Evolutionary conservation across 2,113 vertebrate genomes (phyloP), one percentile per base, ranked within the genome.

Genomic region (Prunella himalayana): DNA sequence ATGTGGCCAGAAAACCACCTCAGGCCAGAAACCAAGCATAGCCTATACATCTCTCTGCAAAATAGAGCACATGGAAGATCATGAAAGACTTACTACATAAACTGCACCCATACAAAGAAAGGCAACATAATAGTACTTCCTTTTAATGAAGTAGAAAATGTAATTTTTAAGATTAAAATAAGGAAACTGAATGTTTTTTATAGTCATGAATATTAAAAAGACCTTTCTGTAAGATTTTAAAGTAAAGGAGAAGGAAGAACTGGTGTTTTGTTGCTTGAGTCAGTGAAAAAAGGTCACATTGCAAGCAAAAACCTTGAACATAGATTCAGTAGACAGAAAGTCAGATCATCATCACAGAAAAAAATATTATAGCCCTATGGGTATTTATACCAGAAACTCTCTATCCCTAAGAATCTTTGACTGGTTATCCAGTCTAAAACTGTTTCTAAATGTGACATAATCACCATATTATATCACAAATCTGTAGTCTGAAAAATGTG

Each of bases 1-100:
- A 89, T 37, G 60, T 75, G 70, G 77, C 90, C 91, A 87, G 84
- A 94, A 86, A 73, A 78, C 10, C 23, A 88, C 89, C 72, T 93
- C 75, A 64, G 82, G 81, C 44, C 65, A 94, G 73, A 90, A 90
- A 64, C 19, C 17, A 60, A 49, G 59, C 53, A 82, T 6, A 82
- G 57, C 28, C 78, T 80, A 69, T 15, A 56, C 31, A 57, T 72
- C 35, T 76, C 15, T 49, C 28, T 86, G 63, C 28, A 91, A 91
- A 91, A 23, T 20, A 51, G 15, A 85, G 41, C 37, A 75, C 44
- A 69, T 0, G 60, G 27, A n/a, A 57, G 33, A 56, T 53, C 30
- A 41, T 16, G 17, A 78, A 88, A 82, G 14, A 42, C 28, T 78
- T 66, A 39, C 30, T 65, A 53, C 15, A 61, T 25, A 33, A 93